Percentiles rank a stretch among this genome's conserved stretches.
Conservation (phyloP, 1,140 invertebrate genomes). For the Bombyx mori region ASM3026992v2 NC_085119.1:2067501-2068000, state of each 20-base stretch:
- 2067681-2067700: conserved; percentile 84
- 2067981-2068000: no score
- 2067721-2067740: conserved; percentile 63
- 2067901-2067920: no score
- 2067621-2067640: conserved; percentile 86
- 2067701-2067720: conserved; percentile 89
- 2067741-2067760: conserved; percentile 4
- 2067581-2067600: conserved; percentile 75
- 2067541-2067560: conserved; percentile 72
- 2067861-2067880: no score
- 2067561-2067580: conserved; percentile 80
- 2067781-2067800: not conserved
- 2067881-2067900: no score
- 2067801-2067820: not conserved
- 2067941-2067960: no score
- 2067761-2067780: not conserved
- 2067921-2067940: no score
- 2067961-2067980: no score
- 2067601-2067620: conserved; percentile 87
- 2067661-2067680: conserved; percentile 85
- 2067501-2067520: no score
- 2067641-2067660: conserved; percentile 82
- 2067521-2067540: not conserved
- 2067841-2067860: no score
- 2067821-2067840: not conserved